These are phyloP conservation scores for Polyommatus icarus DNA, from an alignment of 2,888 invertebrate species.

Conservation along the genomic window DNA sequence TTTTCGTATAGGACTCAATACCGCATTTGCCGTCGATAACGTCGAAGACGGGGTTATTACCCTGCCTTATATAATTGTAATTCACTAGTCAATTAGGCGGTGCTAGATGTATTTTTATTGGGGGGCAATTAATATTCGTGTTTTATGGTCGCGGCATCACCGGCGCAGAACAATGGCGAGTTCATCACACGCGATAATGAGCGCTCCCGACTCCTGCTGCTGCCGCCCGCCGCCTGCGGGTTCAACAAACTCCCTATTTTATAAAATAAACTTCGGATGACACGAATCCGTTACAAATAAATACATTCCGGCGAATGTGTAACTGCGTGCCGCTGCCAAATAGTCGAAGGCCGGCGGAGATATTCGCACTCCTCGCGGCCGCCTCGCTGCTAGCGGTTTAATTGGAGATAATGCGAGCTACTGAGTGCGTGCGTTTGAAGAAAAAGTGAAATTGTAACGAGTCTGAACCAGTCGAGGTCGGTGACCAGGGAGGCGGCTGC, in stretches of 20 bases:
- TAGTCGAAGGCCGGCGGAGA: slow-evolving; percentile 18
- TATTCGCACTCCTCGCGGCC: slow-evolving; percentile 35
- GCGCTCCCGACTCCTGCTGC: slow-evolving; percentile 65
- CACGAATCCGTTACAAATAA: slow-evolving; percentile 56
- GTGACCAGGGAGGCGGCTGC: slow-evolving; percentile 63
- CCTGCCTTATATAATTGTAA: slow-evolving; percentile 14
- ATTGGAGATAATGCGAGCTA: slow-evolving; percentile 33
- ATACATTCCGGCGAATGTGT: slow-evolving; percentile 46
- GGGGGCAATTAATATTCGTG: slow-evolving; percentile 27
- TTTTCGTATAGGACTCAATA: neutral
- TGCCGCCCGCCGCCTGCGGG: slow-evolving; percentile 53
- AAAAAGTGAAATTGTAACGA: slow-evolving; percentile 77
- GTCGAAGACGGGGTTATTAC: neutral
- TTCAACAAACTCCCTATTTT: slow-evolving; percentile 75
- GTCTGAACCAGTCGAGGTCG: slow-evolving; percentile 76
- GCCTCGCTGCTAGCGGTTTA: slow-evolving; percentile 12
- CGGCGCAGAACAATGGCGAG: slow-evolving; percentile 68
- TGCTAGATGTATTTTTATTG: slow-evolving; percentile 18
- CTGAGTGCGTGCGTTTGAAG: slow-evolving; percentile 48
- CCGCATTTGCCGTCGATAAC: neutral
- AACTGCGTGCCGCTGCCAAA: slow-evolving; percentile 15
- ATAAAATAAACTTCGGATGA: slow-evolving; percentile 64
- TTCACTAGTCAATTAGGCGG: neutral
- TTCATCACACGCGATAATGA: slow-evolving; percentile 76
- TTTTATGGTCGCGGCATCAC: slow-evolving; percentile 45